These are phyloP conservation scores for Nebria salina DNA, from an alignment of 2,888 invertebrate species.

Conservation along the genomic window DNA sequence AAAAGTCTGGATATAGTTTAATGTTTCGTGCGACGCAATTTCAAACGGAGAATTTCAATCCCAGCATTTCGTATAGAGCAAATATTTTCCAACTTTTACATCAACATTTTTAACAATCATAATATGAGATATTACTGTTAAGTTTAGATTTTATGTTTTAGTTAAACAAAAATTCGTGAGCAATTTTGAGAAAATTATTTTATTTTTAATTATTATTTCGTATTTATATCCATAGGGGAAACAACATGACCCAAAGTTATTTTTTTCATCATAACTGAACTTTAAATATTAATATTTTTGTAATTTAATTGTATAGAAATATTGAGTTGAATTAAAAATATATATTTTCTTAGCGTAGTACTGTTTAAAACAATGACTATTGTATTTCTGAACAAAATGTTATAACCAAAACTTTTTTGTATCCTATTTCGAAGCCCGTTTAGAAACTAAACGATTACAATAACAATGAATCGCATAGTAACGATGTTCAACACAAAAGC, in stretches of 20 bases:
- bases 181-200: no score
- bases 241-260: no score
- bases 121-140: not conserved
- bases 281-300: no score
- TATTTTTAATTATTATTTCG: no score
- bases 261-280: no score
- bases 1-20: slow-evolving; percentile 2
- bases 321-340: not conserved
- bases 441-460: not conserved
- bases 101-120: not conserved
- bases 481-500: not conserved
- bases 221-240: no score
- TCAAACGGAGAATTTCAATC: not conserved
- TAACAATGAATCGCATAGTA: not conserved
- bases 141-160: no score
- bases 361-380: not conserved
- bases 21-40: not conserved
- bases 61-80: not conserved
- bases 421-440: not conserved
- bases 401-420: not conserved
- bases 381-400: not conserved
- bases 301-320: no score
- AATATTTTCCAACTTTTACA: not conserved
- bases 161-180: no score
- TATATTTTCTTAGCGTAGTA: not conserved